Evolutionary conservation across 2,888 invertebrate genomes (phyloP).

Genomic region (Morpho achilles): DNA sequence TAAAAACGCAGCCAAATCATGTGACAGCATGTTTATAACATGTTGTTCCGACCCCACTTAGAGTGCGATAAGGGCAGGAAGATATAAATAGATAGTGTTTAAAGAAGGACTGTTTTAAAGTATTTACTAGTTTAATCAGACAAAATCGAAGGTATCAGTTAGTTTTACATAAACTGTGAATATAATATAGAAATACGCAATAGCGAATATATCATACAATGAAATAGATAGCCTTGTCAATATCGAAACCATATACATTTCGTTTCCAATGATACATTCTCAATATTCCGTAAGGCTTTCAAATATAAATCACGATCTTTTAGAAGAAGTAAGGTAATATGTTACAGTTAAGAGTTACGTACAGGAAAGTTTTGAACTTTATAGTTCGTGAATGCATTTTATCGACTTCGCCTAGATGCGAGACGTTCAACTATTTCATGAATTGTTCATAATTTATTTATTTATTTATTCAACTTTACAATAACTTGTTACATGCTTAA

Average conservation of each 20-base stretch:
- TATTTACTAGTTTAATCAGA: too few relatives aligned
- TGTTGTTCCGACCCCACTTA: too few relatives aligned
- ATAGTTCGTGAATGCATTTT: constrained; percentile 18
- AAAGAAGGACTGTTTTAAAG: too few relatives aligned
- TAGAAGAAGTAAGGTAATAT: constrained; percentile 22
- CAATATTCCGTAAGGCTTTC: constrained; percentile 11
- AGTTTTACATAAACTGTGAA: neutral
- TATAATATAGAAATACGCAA: neutral
- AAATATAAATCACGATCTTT: constrained; percentile 21
- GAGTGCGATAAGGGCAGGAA: too few relatives aligned
- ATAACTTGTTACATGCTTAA: too few relatives aligned
- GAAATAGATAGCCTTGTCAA: constrained; percentile 14
- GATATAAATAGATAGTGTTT: too few relatives aligned
- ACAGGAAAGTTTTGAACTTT: constrained; percentile 22
- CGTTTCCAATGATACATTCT: constrained; percentile 12
- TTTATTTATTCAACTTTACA: too few relatives aligned
- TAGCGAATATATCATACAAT: constrained; percentile 9
- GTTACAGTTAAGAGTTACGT: constrained; percentile 13
- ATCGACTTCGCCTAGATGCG: constrained; percentile 14
- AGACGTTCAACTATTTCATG: constrained; percentile 17
- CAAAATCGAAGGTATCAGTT: too few relatives aligned
- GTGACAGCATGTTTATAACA: too few relatives aligned
- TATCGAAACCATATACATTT: constrained; percentile 13
- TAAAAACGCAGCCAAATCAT: too few relatives aligned
- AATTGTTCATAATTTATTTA: constrained; percentile 7